Evolutionary conservation across 2,888 invertebrate species (phyloP), one percentile per base, ranked within the genome.

Genomic region (Drosophila phalerata): DNA sequence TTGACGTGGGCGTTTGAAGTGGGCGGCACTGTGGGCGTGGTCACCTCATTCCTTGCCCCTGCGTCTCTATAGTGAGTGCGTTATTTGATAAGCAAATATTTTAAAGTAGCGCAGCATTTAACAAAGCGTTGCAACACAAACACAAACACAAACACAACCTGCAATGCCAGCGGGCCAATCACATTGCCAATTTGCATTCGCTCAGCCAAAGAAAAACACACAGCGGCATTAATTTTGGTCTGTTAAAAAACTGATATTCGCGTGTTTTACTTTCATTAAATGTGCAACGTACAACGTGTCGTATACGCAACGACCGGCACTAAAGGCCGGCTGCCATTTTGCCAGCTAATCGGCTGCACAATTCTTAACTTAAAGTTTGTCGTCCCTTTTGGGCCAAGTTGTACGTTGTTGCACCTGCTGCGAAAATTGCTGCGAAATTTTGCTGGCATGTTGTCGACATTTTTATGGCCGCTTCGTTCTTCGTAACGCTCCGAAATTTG

Each of bases 381-480:
- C 40, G 28, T 32, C 22, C 2, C 15, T 40, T 34, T 43, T 19
- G 13, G 22, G 22, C 45, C 37, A 52, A 52, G 22, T 43, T 43
- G 43, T 43, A 55, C 49, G n/a, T 15, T 47, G 43, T 15, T 47
- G 43, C 19, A 30, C 38, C 43, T 43, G 43, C 43, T 77, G 64
- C 48, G 30, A 68, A 48, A 48, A 55, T 69, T 53, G 65, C 73
- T 73, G 58, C 64, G 67, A 69, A 77, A 70, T 62, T 76, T 83
- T 55, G 55, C 71, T 70, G 76, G 81, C 79, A 79, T 83, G 84
- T 70, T 86, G 87, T 81, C 85, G 84, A 86, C 87, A 81, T 84
- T 84, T 84, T 84, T 84, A 84, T 84, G 84, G 84, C 69, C 63
- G 51, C 51, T n/a, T n/a, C 65, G 53, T 56, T 52, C 66, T 45